These are phyloP conservation scores for Biston betularia DNA, from an alignment of 2,888 invertebrate genomes.

Conservation along the genomic window DNA sequence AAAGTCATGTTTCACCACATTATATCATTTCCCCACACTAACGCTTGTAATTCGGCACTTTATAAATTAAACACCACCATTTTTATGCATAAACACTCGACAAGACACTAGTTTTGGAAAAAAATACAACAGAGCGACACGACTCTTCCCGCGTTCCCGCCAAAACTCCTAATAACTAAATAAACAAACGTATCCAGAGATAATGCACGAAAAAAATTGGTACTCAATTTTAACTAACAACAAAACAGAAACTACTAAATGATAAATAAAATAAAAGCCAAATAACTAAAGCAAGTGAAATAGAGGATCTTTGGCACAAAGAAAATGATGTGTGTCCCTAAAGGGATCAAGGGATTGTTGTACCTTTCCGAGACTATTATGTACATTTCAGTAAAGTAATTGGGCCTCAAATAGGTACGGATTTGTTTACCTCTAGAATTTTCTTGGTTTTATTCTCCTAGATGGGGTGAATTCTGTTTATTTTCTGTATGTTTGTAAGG, in stretches of 20 bases:
- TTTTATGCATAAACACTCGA: too few species aligned
- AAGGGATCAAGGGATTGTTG: slow-evolving; percentile 59
- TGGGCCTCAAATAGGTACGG: slow-evolving; percentile 55
- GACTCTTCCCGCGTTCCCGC: too few species aligned
- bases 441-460: slow-evolving; percentile 41
- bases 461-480: slow-evolving; percentile 13
- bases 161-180: too few species aligned
- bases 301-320: slow-evolving; percentile 59
- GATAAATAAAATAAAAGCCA: slow-evolving; percentile 29
- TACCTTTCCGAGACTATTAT: slow-evolving; percentile 52
- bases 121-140: too few species aligned
- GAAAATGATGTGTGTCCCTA: slow-evolving; percentile 58
- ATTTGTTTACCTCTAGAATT: slow-evolving; percentile 48
- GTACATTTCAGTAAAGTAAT: slow-evolving; percentile 59
- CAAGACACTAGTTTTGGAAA: too few species aligned
- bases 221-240: too few species aligned
- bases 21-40: too few species aligned
- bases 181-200: too few species aligned
- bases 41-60: too few species aligned
- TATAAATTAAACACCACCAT: too few species aligned
- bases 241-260: neutral
- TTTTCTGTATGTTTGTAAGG: slow-evolving; percentile 14
- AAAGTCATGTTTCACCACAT: too few species aligned
- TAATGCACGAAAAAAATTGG: too few species aligned
- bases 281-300: slow-evolving; percentile 48